These are phyloP conservation scores for Drosophila seclusa DNA, from an alignment of 2,888 invertebrate species.

Conservation along the genomic window DNA sequence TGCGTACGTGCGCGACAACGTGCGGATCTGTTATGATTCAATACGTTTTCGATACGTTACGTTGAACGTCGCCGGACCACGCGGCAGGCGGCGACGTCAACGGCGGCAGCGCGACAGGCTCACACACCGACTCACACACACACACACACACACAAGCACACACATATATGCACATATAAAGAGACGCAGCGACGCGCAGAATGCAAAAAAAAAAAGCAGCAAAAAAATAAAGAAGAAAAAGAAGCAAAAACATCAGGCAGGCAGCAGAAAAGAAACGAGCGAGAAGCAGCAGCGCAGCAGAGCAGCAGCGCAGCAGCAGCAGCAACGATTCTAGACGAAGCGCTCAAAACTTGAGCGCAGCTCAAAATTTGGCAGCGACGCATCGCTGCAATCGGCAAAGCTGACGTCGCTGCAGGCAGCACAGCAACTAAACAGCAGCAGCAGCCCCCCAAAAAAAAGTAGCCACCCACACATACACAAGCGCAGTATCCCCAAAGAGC, in stretches of 20 bases:
- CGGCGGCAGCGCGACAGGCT: constrained; percentile 70
- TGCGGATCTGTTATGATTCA: constrained; percentile 84
- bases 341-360: constrained; percentile 58
- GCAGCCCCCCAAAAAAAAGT: constrained; percentile 25
- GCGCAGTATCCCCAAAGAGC: constrained; percentile 55
- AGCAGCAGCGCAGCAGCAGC: constrained; percentile 6
- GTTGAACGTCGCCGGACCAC: constrained; percentile 72
- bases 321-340: constrained; percentile 52
- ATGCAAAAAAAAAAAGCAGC: constrained; percentile 53
- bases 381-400: constrained; percentile 49
- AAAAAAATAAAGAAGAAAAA: constrained; percentile 6
- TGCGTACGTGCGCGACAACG: constrained; percentile 84
- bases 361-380: constrained; percentile 50
- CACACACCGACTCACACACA: constrained; percentile 42
- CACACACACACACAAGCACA: constrained; percentile 10
- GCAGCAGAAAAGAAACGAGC: constrained; percentile 33
- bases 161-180: constrained; percentile 17
- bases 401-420: constrained; percentile 33
- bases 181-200: constrained; percentile 63
- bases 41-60: constrained; percentile 80
- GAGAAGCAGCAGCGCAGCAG: constrained; percentile 35
- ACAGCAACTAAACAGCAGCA: constrained; percentile 1
- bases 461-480: constrained; percentile 64
- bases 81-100: constrained; percentile 69
- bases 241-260: constrained; percentile 5